Evolutionary conservation across 2,888 invertebrate species (phyloP).

Genomic region (Trichacis sp.): DNA sequence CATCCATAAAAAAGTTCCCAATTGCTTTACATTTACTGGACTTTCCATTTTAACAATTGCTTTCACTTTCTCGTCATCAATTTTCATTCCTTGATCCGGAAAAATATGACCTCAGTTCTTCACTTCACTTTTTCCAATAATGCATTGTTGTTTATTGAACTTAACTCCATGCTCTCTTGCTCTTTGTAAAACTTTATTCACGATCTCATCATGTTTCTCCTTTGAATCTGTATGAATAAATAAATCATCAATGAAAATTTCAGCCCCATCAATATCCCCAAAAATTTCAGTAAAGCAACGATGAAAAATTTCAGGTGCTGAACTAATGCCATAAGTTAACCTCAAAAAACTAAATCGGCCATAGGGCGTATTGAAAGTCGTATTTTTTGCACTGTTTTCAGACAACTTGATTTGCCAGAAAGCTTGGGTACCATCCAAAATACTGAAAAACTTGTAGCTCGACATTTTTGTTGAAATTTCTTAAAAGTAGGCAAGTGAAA

Average conservation of each 20-base stretch:
- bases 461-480: slow-evolving; percentile 35
- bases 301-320: slow-evolving; percentile 53
- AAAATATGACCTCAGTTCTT: slow-evolving; percentile 1
- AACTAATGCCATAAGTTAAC: slow-evolving; percentile 50
- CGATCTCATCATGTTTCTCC: not conserved
- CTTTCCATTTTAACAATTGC: slow-evolving; percentile 9
- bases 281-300: slow-evolving; percentile 39
- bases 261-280: slow-evolving; percentile 41
- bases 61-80: slow-evolving; percentile 5
- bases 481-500: slow-evolving; percentile 37
- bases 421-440: slow-evolving; percentile 45
- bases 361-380: slow-evolving; percentile 49
- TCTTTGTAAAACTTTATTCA: slow-evolving; percentile 9
- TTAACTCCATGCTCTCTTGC: not conserved
- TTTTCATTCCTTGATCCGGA: not conserved
- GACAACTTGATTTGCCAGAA: slow-evolving; percentile 47
- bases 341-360: slow-evolving; percentile 50
- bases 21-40: not conserved
- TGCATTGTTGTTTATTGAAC: not conserved
- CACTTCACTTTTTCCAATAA: not conserved
- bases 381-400: slow-evolving; percentile 42
- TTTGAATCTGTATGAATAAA: not conserved
- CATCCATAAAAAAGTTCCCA: slow-evolving; percentile 5
- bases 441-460: slow-evolving; percentile 32
- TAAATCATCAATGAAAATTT: slow-evolving; percentile 25